These are phyloP conservation scores for Aphelenchoides bicaudatus DNA, from an alignment of 2,888 invertebrate genomes.

Conservation along the genomic window DNA sequence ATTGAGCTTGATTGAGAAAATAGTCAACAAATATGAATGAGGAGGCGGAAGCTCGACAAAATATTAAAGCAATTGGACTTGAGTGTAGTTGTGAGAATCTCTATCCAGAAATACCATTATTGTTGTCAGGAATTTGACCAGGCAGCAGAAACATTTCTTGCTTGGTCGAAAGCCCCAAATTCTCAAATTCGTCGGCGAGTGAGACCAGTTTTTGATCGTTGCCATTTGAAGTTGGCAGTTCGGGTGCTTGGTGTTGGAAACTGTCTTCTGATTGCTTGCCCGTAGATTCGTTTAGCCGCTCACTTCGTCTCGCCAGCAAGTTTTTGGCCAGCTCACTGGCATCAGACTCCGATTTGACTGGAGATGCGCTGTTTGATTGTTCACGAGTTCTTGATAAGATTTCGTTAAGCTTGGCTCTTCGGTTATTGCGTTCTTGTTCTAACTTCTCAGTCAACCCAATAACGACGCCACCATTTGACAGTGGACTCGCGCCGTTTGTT, in stretches of 20 bases:
- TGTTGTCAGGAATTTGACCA: slow-evolving; percentile 4
- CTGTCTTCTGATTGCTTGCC: not conserved
- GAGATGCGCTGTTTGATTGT: not conserved
- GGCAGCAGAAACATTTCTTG: slow-evolving; percentile 13
- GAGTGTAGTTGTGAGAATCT: too few species aligned
- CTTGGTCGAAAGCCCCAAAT: not conserved
- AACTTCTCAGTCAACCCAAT: slow-evolving; percentile 15
- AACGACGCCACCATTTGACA: too few species aligned
- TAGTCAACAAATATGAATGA: too few species aligned
- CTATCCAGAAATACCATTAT: too few species aligned
- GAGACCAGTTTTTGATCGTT: not conserved
- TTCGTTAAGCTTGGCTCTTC: slow-evolving; percentile 19
- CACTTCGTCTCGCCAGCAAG: slow-evolving; percentile 17
- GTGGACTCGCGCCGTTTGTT: too few species aligned
- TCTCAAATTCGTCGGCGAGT: slow-evolving; percentile 14
- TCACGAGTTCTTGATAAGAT: slow-evolving; percentile 23
- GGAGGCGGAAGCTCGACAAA: too few species aligned
- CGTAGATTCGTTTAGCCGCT: slow-evolving; percentile 18
- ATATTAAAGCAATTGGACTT: too few species aligned
- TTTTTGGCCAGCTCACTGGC: slow-evolving; percentile 10
- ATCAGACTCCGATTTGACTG: not conserved
- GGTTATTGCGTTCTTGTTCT: slow-evolving; percentile 27
- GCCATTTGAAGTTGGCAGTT: not conserved
- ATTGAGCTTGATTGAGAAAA: too few species aligned
- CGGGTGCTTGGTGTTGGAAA: not conserved